Evolutionary conservation across 1,140 invertebrate species (phyloP), one percentile per base, ranked within the genome.

Genomic region (Drosophila seguyi): DNA sequence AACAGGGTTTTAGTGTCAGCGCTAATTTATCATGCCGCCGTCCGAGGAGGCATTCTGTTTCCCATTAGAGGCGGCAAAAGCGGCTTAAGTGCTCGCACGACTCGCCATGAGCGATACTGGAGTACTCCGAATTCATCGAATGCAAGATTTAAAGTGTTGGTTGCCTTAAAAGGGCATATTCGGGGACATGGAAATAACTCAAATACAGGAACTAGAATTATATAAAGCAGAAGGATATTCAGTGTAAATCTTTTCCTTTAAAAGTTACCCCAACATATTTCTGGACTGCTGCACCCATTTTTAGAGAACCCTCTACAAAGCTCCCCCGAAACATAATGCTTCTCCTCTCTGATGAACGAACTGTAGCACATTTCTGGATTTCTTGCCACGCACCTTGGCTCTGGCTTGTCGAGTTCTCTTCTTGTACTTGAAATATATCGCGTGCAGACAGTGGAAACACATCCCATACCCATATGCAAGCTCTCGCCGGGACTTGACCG

Each of bases 1-100:
- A 83, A 91, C 87, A 87, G 80, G 69, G 79, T 78, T 71, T 90
- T 90, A 91, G 86, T 87, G 87, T 90, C 87, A 76, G 86, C 66
- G 75, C 73, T 83, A 83, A 91, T 90, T 90, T 83, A 85, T 82
- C 81, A 85, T 45, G 10, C 31, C 29, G 25, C 22, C 14, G n/a
- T 5, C 18, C 41, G n/a, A 29, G 34, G 38, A 42, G 52, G 52
- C 47, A 56, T 18, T 57, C 14, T 39, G 52, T 39, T 39, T 20
- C 53, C 55, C 27, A 63, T 59, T 63, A 74, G 47, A 20, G 14
- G 68, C 13, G 22, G 68, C 50, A 38, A 71, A 73, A 45, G 56
- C 71, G 47, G 71, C 68, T 74, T 74, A 73, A 73, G 68, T 74
- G 71, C 44, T 73, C 16, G 47, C 59, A 14, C 58, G 57, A 62